These are phyloP conservation scores for Gisinianus flammeolus DNA, from an alignment of 2,888 invertebrate species.

Conservation along the genomic window DNA sequence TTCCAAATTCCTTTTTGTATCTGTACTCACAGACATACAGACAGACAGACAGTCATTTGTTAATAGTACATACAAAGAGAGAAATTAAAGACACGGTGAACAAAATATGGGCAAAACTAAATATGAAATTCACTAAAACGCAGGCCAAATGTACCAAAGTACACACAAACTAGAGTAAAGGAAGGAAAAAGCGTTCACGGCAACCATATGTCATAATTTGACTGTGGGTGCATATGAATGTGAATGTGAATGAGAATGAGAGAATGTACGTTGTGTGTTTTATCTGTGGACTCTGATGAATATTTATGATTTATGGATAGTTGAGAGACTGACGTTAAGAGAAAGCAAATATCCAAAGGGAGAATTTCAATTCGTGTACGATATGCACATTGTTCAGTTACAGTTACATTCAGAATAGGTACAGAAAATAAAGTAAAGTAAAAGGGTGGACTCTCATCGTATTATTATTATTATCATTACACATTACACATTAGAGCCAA, in stretches of 20 bases:
- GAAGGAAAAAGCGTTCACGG: background rate
- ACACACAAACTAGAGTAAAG: too few relatives aligned
- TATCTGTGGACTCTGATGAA: conserved; percentile 13
- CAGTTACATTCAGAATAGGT: too few relatives aligned
- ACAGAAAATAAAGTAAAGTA: background rate
- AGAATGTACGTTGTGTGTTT: too few relatives aligned
- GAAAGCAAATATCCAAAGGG: conserved; percentile 24
- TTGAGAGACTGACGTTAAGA: background rate
- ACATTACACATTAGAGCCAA: too few relatives aligned
- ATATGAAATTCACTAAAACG: background rate
- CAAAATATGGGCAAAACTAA: background rate
- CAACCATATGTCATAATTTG: background rate
- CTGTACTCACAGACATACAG: too few relatives aligned
- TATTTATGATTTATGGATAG: conserved; percentile 24
- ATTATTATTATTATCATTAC: background rate
- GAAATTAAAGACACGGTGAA: background rate
- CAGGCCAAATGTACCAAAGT: too few relatives aligned
- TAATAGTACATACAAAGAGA: too few relatives aligned
- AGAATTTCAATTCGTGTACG: background rate
- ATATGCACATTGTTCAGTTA: too few relatives aligned
- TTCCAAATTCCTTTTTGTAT: too few relatives aligned
- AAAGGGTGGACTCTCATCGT: background rate
- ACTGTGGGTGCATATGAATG: too few relatives aligned
- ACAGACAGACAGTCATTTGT: too few relatives aligned
- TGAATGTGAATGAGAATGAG: too few relatives aligned